phyloP scores from a whole-genome alignment of 2,113 vertebrate species.

The human region GRCh38 chr4:124212501-124213000 shows the following conservation, averaged over 20 bases:
- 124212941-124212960: slow-evolving; percentile 17
- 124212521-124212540: not conserved
- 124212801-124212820: slow-evolving; percentile 17
- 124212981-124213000: not conserved
- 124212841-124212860: not conserved
- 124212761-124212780: not conserved
- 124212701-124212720: slow-evolving; percentile 21
- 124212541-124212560: not conserved
- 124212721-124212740: slow-evolving; percentile 31
- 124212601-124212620: not conserved
- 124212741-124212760: not conserved
- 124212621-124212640: not conserved
- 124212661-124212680: not conserved
- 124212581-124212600: not conserved
- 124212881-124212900: not conserved
- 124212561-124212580: not conserved
- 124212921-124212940: slow-evolving; percentile 46
- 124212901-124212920: slow-evolving; percentile 35
- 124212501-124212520: not conserved
- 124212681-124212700: not conserved
- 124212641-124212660: not conserved
- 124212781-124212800: not conserved
- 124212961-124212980: not conserved
- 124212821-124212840: slow-evolving; percentile 53
- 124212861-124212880: not conserved